Percentiles rank a stretch among this genome's conserved stretches.
phyloP scores from a whole-genome alignment of 2,797 vertebrate species.

The Enteromius trimaculatus region DNA sequence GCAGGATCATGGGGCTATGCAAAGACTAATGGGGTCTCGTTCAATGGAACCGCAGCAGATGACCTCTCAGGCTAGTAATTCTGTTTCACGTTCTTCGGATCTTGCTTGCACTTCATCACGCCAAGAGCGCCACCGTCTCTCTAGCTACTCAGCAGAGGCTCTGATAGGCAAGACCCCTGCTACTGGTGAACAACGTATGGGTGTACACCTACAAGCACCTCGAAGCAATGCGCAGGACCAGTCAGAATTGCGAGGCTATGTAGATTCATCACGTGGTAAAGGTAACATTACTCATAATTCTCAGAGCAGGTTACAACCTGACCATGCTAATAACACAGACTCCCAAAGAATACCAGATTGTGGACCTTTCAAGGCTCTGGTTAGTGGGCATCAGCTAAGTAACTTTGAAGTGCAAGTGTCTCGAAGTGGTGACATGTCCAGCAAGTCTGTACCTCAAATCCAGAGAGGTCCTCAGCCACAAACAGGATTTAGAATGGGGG shows the following conservation, averaged over 20 bases:
- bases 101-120: slow-evolving; percentile 89
- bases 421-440: slow-evolving; percentile 87
- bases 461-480: slow-evolving; percentile 89
- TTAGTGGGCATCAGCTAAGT: slow-evolving; percentile 78
- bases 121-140: slow-evolving; percentile 94
- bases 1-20: slow-evolving; percentile 89
- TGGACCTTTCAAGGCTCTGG: slow-evolving; percentile 88
- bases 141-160: slow-evolving; percentile 97
- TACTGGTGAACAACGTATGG: slow-evolving; percentile 89
- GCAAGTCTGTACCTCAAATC: slow-evolving; percentile 82
- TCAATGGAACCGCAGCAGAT: slow-evolving; percentile 94
- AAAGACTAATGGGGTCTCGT: slow-evolving; percentile 92
- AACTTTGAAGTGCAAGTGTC: slow-evolving; percentile 91
- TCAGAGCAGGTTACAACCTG: slow-evolving; percentile 84
- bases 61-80: slow-evolving; percentile 86
- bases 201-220: slow-evolving; percentile 85
- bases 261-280: slow-evolving; percentile 92
- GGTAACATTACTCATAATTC: slow-evolving; percentile 84
- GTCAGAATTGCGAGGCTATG: slow-evolving; percentile 90
- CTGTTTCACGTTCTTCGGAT: slow-evolving; percentile 88
- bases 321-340: slow-evolving; percentile 83
- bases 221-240: slow-evolving; percentile 84
- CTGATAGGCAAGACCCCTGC: slow-evolving; percentile 93
- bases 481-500: slow-evolving; percentile 86
- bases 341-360: slow-evolving; percentile 90